A percentile compares a stretch with the other conserved stretches of the same genome.
These are phyloP conservation scores for Heliconius eleuchia DNA, from an alignment of 1,140 invertebrate species.

Conservation along the genomic window DNA sequence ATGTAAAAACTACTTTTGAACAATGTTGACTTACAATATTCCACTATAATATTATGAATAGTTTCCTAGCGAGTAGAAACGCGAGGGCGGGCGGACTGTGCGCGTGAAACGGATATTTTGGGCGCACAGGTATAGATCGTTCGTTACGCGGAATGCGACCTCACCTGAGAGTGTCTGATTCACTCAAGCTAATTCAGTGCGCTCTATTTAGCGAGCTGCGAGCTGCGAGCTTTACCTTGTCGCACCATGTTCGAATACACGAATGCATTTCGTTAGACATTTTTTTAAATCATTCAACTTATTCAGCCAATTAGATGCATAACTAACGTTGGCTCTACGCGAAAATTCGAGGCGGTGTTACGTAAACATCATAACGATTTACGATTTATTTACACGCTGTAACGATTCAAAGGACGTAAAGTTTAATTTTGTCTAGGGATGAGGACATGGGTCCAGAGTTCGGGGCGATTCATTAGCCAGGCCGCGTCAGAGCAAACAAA, in stretches of 20 bases:
- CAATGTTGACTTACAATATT: background rate
- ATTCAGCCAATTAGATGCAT: background rate
- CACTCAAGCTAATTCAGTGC: conserved; percentile 73
- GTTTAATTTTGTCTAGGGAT: conserved; percentile 66
- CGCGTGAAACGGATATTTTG: conserved; percentile 71
- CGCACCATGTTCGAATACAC: background rate
- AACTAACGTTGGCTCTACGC: conserved; percentile 8
- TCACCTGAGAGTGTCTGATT: conserved; percentile 78
- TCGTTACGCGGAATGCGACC: conserved; percentile 74
- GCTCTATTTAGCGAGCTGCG: conserved; percentile 46
- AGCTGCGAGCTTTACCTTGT: background rate
- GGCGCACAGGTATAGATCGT: conserved; percentile 72
- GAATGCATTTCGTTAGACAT: background rate
- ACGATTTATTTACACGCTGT: conserved; percentile 68
- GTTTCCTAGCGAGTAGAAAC: conserved; percentile 31
- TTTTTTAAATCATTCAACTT: background rate
- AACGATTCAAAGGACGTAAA: conserved; percentile 68
- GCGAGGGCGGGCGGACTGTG: conserved; percentile 52
- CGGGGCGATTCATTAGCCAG: conserved; percentile 76
- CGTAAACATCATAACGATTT: conserved; percentile 54
- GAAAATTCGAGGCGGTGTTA: conserved; percentile 16
- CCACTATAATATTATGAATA: conserved; percentile 1
- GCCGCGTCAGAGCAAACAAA: conserved; percentile 78
- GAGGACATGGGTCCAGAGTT: conserved; percentile 66
- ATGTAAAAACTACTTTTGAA: background rate